Evolutionary conservation across 2,797 vertebrate genomes (phyloP), one percentile per base, ranked within the genome.

Genomic region (Notolepis coatsorum): DNA sequence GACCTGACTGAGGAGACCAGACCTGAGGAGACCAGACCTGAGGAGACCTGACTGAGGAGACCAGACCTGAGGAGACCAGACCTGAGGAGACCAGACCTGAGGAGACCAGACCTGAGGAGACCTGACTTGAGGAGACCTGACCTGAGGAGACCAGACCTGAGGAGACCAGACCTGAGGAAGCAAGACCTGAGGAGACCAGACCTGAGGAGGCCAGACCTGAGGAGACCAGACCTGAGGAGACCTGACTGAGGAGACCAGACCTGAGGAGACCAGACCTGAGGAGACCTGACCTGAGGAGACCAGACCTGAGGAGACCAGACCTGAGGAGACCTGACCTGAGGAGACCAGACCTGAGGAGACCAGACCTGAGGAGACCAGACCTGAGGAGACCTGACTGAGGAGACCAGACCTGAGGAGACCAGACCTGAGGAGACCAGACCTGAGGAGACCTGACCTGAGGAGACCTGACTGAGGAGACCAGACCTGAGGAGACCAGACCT

Each of bases 341-440:
- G 75, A 78, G 84, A 84, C 71, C 54, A 81, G 81, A 86, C 80
- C 66, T 68, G 35, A 58, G n/a, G n/a, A n/a, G n/a, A n/a, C n/a
- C n/a, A n/a, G n/a, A n/a, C n/a, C n/a, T n/a, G n/a, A n/a, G n/a
- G n/a, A n/a, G n/a, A n/a, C n/a, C n/a, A n/a, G n/a, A n/a, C n/a
- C n/a, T n/a, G n/a, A n/a, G n/a, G n/a, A n/a, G n/a, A n/a, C n/a
- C n/a, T 38, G 77, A 86, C 68, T 75, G 68, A 59, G 73, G 85
- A 84, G 82, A 85, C 82, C 75, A 84, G n/a, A n/a, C 71, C 51
- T 78, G 69, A 82, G 84, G 75, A 78, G 84, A 84, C 71, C 54
- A 81, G 81, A 86, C 80, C 66, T 68, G 35, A 58, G n/a, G n/a
- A n/a, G n/a, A n/a, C n/a, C n/a, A n/a, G n/a, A n/a, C n/a, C n/a